Base-by-base conservation (phyloP, 2,888 invertebrate genomes). In the Melangyna quadrimaculata region DNA sequence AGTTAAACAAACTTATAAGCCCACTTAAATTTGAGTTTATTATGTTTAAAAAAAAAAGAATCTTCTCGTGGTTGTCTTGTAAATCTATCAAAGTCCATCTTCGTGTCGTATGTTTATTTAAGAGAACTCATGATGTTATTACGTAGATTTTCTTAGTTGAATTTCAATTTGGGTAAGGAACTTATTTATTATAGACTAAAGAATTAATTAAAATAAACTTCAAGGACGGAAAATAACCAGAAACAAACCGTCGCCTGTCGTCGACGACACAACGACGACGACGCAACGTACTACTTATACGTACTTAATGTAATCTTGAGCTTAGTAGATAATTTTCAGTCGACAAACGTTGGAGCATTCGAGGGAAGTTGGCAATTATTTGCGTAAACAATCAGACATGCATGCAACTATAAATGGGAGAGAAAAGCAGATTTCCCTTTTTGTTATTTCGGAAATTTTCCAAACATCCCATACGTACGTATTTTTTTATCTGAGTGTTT, bases 351-450 rank as follows among this genome's bases (percentile, higher is more conserved):
- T 78, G 55, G 14, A 71, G 74, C 83, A 70, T 83, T 78, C 74
- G 65, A 57, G 63, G 83, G 78, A 83, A 83, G 83, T 77, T 61
- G 43, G 67, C 71, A 79, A 79, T 84, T 79, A 71, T 84, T 84
- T 75, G 71, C 71, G 83, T 75, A 84, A 75, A 79, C 71, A 71
- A 74, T 27, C 37, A 40, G n/a, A 14, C 32, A n/a, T 9, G 43
- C 51, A 67, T 35, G 29, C 22, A 32, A 14, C 17, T 19, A 37
- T 10, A 53, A 51, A 71, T 59, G 32, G 35, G 63, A 59, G 59
- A 43, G 10, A 24, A 35, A 22, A 51, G 51, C 8, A 1, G 53
- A 45, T 65, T 57, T 53, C 48, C 19, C 40, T n/a, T 43, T 17
- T 63, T 17, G 24, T 59, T 43, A 53, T 75, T 65, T 48, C 55